Evolutionary conservation across 2,888 invertebrate species (phyloP).

Genomic region (Acanthosoma haemorrhoidale): DNA sequence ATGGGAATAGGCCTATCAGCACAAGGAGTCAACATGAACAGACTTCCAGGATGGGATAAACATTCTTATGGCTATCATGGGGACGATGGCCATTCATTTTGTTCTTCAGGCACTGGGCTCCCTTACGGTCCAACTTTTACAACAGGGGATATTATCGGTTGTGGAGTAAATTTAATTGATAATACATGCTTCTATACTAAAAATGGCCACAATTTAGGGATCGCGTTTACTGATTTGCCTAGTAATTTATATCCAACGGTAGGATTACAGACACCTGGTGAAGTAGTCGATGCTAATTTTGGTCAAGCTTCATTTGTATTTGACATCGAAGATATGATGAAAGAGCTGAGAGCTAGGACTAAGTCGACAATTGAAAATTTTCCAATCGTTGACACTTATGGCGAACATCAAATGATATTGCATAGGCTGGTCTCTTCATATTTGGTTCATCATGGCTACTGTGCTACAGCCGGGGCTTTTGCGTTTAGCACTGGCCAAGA

Average conservation of each 20-base stretch:
- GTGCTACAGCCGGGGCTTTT: constrained; percentile 93
- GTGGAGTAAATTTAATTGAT: constrained; percentile 95
- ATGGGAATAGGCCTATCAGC: constrained; percentile 98
- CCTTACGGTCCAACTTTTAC: constrained; percentile 98
- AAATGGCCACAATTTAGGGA: constrained; percentile 94
- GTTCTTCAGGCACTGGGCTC: constrained; percentile 94
- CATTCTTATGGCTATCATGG: constrained; percentile 99
- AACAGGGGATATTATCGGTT: constrained; percentile 95
- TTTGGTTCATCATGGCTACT: constrained; percentile 96
- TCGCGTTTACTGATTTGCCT: constrained; percentile 91
- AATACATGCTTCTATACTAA: constrained; percentile 99
- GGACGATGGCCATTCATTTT: constrained; percentile 98
- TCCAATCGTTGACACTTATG: constrained; percentile 77
- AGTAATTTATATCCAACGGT: constrained; percentile 98
- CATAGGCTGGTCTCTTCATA: constrained; percentile 91
- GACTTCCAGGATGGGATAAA: constrained; percentile 98
- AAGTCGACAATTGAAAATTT: constrained; percentile 79
- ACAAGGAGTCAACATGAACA: constrained; percentile 93
- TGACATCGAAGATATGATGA: constrained; percentile 95
- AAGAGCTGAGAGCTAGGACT: constrained; percentile 77
- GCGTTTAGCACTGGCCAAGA: constrained; percentile 82
- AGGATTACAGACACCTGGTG: constrained; percentile 96
- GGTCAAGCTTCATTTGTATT: constrained; percentile 96
- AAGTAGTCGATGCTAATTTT: constrained; percentile 97
- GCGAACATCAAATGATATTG: constrained; percentile 73